These are phyloP conservation scores for Acronicta aceris DNA, from an alignment of 2,888 invertebrate species.

Conservation along the genomic window DNA sequence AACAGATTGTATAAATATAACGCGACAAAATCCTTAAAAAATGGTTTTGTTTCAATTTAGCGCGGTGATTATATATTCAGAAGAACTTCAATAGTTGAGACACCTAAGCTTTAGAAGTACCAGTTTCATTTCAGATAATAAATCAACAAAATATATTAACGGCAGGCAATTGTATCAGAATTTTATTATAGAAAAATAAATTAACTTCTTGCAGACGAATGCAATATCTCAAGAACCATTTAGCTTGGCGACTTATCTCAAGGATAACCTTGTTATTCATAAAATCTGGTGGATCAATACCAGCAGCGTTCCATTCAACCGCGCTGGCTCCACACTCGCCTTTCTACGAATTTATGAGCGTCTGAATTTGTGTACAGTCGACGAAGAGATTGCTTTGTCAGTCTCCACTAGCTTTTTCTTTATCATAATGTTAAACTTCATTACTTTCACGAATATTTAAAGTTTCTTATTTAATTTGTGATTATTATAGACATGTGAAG, in stretches of 20 bases:
- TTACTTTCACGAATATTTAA: too few species aligned
- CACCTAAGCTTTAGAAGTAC: too few species aligned
- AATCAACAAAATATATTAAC: too few species aligned
- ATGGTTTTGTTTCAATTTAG: background rate
- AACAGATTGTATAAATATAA: too few species aligned
- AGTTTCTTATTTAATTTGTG: too few species aligned
- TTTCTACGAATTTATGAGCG: background rate
- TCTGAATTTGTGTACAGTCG: background rate
- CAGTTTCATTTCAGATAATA: too few species aligned
- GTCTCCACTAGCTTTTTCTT: background rate
- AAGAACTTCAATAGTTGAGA: too few species aligned
- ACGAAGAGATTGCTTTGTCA: background rate
- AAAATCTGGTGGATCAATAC: constrained; percentile 41
- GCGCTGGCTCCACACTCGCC: constrained; percentile 21
- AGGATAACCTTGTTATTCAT: constrained; percentile 44
- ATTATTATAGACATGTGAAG: too few species aligned
- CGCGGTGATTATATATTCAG: too few species aligned
- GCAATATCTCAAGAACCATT: constrained; percentile 23
- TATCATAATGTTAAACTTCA: too few species aligned
- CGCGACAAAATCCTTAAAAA: too few species aligned
- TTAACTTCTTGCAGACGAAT: constrained; percentile 8
- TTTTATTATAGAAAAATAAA: background rate
- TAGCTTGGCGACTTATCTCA: constrained; percentile 33
- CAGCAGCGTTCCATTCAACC: constrained; percentile 38
- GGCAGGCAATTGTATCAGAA: too few species aligned